Base-by-base conservation (phyloP, 1,140 invertebrate species). In the Anastrepha ludens region DNA sequence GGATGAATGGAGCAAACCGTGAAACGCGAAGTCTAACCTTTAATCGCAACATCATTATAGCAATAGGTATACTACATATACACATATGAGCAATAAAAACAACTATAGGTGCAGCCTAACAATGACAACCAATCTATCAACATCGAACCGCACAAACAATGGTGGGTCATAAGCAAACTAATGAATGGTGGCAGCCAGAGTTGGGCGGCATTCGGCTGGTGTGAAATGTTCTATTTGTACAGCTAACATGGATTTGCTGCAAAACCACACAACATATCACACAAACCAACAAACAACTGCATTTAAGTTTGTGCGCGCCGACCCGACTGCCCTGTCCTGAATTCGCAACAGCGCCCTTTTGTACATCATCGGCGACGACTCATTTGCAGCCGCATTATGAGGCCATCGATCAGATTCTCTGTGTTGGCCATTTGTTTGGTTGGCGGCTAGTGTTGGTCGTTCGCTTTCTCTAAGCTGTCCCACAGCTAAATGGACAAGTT, bases 391-490 rank as follows among this genome's bases (percentile, higher is more conserved):
- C 58, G 7, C 50, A 86, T 86, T 87, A 87, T 87, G 86, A 87
- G 86, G 86, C 86, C 86, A 87, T 87, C 86, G 86, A 87, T 87
- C 86, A 87, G 86, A 87, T 67, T 87, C 62, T 8, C 44, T 47
- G 74, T 20, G 20, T 64, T 87, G 41, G 20, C 47, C 17, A 58
- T 62, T 65, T 86, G 60, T 50, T 55, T 41, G 15, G 59, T n/a
- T 60, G 9, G 4, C 47, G 44, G 8, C 50, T 64, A 17, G 11
- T 29, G 59, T 62, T 60, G 15, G 58, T 29, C 64, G 2, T 55
- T 62, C 58, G 55, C 20, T n/a, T 64, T 15, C 20, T 2, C 44
- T 86, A 86, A 86, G 58, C 85, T 58, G 20, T 62, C 55, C 47
- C 62, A 86, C 85, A 60, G 60, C 58, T 86, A 86, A 86, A 62